Base-by-base conservation (phyloP, 2,888 invertebrate species). In the Disparrhopalites patrizii region DNA sequence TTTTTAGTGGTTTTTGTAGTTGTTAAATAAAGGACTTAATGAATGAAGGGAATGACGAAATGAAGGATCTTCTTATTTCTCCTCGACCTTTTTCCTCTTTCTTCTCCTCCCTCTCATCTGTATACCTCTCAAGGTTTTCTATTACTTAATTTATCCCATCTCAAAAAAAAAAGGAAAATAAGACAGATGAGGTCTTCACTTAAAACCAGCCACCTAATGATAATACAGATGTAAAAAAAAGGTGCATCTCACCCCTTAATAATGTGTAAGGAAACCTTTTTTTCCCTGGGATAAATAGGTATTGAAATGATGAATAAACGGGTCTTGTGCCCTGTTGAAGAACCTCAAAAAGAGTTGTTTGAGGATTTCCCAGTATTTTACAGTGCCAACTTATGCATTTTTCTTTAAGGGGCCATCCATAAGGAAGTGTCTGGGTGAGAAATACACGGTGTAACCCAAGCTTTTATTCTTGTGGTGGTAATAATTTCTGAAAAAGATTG, bases 161-260 rank as follows among this genome's bases (percentile, higher is more conserved):
- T 25, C 51, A 13, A 10, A 3, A 10, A 20, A 40, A 40, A 40
- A 52, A 52, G 52, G 15, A 28, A 52, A 52, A 52, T 52, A 52
- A 52, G 28, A 28, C 30, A 30, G 27, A 52, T 52, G 52, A 52
- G 52, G 52, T 52, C 52, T 52, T 52, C 52, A 52, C 52, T 52
- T 52, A 52, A 52, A 52, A 25, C 25, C 18, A 28, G n/a, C 25
- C 52, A 43, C 43, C 43, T 43, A 43, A 43, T 51, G 25, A 20
- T 51, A 51, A 51, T 51, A 13, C 10, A 51, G 20, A 5, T 27
- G 3, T 51, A 15, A 50, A 50, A 50, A 50, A 20, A 7, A 18
- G 55, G 31, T 30, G 15, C n/a, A 30, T 27, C 27, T 27, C 27
- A 31, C 15, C 18, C 31, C 27, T 55, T 55, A 15, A 55, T 13